Evolutionary conservation across 2,797 vertebrate species (phyloP), one percentile per base, ranked within the genome.

Genomic region (Tokudaia tokunoshimensis): DNA sequence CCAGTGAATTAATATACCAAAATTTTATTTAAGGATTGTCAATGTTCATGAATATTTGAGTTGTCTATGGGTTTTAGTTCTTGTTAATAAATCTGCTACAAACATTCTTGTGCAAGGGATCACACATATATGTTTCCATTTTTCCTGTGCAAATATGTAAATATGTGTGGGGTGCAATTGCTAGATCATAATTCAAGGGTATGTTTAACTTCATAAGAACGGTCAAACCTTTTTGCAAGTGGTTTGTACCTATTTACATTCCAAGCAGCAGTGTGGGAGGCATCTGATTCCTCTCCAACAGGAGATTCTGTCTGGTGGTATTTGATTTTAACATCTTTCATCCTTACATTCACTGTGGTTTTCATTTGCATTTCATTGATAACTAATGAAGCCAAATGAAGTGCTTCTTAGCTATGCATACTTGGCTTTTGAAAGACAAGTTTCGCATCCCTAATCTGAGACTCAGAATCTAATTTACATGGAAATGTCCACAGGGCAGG

Each of bases 261-360:
- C 59, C 11, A 70, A 13, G 20, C n/a, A 93, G 41, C 15, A 75
- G 41, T 10, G 24, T 83, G 31, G 34, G 19, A 90, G 34, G 34
- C 3, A 75, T 94, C 31, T 65, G 50, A 12, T 89, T 89, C 31
- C 29, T 87, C 19, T 12, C 24, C 17, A 83, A 17, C n/a, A 10
- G 37, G 63, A 34, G 34, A 59, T 52, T 47, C 44, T 87, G 6
- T 63, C 34, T 55, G 37, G 24, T 17, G 44, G n/a, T 17, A 78
- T 67, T 91, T 88, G 61, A n/a, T 83, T 83, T 84, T 90, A 94
- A n/a, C 41, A 88, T 37, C 70, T 85, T 47, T 95, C 37, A 65
- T 76, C 20, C 4, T 47, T 41, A n/a, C 52, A 5, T 88, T 91
- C 41, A 65, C 8, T 70, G 31, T 81, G 67, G 44, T 76, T 96